These are phyloP conservation scores for Ciconia stormi DNA, from an alignment of 2,113 vertebrate genomes.

Conservation along the genomic window DNA sequence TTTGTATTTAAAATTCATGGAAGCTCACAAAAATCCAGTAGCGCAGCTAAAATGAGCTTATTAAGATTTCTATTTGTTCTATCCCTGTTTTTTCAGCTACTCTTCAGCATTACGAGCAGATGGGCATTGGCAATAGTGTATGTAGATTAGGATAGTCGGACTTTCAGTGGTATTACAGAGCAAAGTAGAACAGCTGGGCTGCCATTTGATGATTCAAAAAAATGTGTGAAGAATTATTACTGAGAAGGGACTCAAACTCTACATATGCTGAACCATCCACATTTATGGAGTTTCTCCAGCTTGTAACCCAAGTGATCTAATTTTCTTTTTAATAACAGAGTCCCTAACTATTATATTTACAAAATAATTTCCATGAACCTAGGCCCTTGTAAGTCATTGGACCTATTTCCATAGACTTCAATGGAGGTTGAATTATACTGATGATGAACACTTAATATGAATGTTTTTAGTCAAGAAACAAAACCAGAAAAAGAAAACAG, in stretches of 20 bases:
- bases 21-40: neutral
- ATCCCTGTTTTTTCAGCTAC: neutral
- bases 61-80: neutral
- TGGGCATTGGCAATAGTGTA: neutral
- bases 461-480: neutral
- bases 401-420: neutral
- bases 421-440: neutral
- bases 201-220: neutral
- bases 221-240: slow-evolving; percentile 31
- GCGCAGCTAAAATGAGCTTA: neutral
- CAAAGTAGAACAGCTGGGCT: slow-evolving; percentile 47
- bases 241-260: neutral
- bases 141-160: neutral
- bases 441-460: neutral
- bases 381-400: neutral
- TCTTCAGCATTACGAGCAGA: slow-evolving; percentile 2
- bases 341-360: neutral
- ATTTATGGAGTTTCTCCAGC: neutral
- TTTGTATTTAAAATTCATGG: neutral
- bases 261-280: neutral
- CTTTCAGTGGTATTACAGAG: neutral
- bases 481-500: neutral
- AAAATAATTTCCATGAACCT: neutral
- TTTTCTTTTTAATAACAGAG: neutral
- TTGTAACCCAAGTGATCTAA: neutral